Evolutionary conservation across 2,888 invertebrate species (phyloP), one percentile per base, ranked within the genome.

Genomic region (Troglohyphantes excavatus): DNA sequence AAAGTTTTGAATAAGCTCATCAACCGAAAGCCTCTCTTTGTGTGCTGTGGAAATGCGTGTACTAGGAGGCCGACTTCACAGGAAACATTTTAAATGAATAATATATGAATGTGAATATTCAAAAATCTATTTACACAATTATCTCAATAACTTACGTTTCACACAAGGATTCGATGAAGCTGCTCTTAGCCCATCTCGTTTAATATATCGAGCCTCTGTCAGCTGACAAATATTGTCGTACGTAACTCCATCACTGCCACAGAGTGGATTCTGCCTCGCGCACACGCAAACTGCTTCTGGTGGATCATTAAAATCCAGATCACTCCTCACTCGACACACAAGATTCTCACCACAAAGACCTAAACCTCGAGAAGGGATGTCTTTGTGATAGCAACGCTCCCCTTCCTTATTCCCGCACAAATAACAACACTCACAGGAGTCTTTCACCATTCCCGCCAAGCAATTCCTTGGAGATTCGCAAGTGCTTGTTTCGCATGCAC

Each of bases 231-330:
- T 92, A 85, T 93, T 94, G 78, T 92, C 92, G 91, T 94, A 94
- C 21, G 95, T 95, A 75, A 93, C 92, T 65, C 94, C 94, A 92
- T 95, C 94, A 39, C 93, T 94, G 11, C 95, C 95, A 92, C 95
- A 95, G 0, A 95, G 93, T 2, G 93, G 93, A 19, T 93, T 93
- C 63, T 93, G 93, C 67, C 94, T 93, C 91, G 93, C 93, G 92
- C 95, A 95, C 72, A 93, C 93, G 92, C 95, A 95, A n/a, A 94
- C 92, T 0, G 94, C 94, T 92, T 95, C 94, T 1, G 93, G 93
- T 11, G 91, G 89, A 76, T 92, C 92, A 92, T 93, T 93, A 9
- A 92, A 92, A 43, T 93, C 93, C 84, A 94, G 92, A 92, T 95
- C 95, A 26, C 92, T 93, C 13, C 95, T 92, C 23, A 94, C 89